A percentile compares a stretch with the other conserved stretches of the same genome.
Evolutionary conservation across 1,140 invertebrate species (phyloP).

Genomic region (Megathymus violae): DNA sequence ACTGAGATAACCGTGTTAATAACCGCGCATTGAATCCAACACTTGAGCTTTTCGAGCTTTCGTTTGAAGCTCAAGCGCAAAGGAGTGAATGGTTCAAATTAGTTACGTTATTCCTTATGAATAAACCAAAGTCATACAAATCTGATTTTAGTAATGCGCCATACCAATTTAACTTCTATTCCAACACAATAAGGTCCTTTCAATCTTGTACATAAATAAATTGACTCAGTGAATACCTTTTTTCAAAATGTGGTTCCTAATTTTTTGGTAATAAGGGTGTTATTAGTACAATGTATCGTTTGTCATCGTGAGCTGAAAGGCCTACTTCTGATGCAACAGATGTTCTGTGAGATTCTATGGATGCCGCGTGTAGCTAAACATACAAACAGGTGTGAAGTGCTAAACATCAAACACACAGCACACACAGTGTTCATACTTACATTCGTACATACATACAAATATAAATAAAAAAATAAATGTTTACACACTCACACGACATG

Average conservation of each 20-base stretch:
- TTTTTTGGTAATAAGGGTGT: slow-evolving; percentile 1
- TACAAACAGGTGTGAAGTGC: slow-evolving; percentile 4
- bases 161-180: not conserved
- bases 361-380: not conserved
- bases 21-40: slow-evolving; percentile 3
- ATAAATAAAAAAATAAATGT: too few relatives aligned
- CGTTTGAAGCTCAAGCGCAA: slow-evolving; percentile 13
- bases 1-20: too few relatives aligned
- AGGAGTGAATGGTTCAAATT: slow-evolving; percentile 14
- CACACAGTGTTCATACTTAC: too few relatives aligned
- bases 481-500: too few relatives aligned
- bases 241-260: slow-evolving; percentile 1
- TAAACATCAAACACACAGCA: too few relatives aligned
- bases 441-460: too few relatives aligned
- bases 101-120: not conserved
- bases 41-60: slow-evolving; percentile 21
- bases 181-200: not conserved
- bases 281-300: not conserved
- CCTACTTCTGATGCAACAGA: slow-evolving; percentile 27
- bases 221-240: too few relatives aligned
- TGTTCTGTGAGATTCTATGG: slow-evolving; percentile 13
- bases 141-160: too few relatives aligned
- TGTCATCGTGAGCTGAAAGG: slow-evolving; percentile 10
- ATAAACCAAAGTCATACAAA: too few relatives aligned
- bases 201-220: too few relatives aligned